Evolutionary conservation across 2,797 vertebrate species (phyloP), one percentile per base, ranked within the genome.

Genomic region (Macroramphosus scolopax): DNA sequence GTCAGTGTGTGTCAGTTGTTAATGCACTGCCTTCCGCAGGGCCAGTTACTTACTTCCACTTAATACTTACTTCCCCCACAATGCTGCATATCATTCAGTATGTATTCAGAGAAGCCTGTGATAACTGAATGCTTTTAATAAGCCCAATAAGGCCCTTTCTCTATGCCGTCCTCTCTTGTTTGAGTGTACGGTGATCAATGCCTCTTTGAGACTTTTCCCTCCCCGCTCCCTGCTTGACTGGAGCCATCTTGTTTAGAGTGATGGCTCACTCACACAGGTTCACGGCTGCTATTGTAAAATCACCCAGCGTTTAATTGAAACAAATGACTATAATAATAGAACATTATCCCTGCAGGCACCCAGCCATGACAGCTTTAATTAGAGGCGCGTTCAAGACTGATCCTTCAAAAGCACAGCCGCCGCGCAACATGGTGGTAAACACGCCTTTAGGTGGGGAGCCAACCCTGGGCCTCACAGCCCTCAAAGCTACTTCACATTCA

Each of bases 271-370:
- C 88, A 79, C 91, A 87, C 94, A 97, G 95, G 95, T 98, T 94
- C 93, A 93, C 92, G 92, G 91, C 93, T 92, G 95, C 93, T 97
- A 90, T 92, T 95, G 94, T 96, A 95, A 96, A 95, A 96, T 93
- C 95, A 96, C 92, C 89, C 92, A 92, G 95, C 94, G 92, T 95
- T 98, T 98, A 98, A 98, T 98, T 98, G 96, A 97, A 98, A 98
- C 96, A 98, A 98, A 98, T 92, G 94, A 95, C 93, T 94, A 93
- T 97, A 98, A 97, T 98, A 97, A 98, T 95, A 92, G 94, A 93
- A 95, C 94, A 97, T 98, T 96, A 97, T 98, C 95, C 93, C 95
- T 86, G 92, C 93, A 95, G 95, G 95, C 94, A 89, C 81, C 87
- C 91, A 90, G 89, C 92, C 91, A 91, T 93, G 93, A 91, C 93